Conservation (phyloP, 2,888 invertebrate species). For the Anthophora plumipes region DNA sequence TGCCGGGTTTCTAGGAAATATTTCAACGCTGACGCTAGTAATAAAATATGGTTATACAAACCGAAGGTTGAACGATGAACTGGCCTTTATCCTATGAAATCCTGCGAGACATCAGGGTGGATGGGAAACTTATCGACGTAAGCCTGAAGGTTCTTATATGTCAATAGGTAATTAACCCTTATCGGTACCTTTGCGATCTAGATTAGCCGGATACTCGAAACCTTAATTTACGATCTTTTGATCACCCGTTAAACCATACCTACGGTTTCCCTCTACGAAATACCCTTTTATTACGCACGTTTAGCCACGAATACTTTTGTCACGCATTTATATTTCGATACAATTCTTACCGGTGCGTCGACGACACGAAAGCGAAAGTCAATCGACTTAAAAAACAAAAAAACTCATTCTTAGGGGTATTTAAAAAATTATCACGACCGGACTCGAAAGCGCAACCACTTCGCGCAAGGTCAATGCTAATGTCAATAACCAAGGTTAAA, state of each 20-base stretch:
- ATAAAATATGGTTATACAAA: slow-evolving; percentile 16
- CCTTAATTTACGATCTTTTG: slow-evolving; percentile 1
- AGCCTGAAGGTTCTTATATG: slow-evolving; percentile 9
- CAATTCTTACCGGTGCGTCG: background rate
- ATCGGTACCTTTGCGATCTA: background rate
- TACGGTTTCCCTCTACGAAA: background rate
- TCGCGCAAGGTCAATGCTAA: slow-evolving; percentile 68
- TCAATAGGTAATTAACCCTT: slow-evolving; percentile 13
- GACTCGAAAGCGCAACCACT: slow-evolving; percentile 39
- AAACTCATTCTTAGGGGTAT: background rate
- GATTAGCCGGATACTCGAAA: background rate
- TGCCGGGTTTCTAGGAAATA: slow-evolving; percentile 36
- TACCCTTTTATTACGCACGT: background rate
- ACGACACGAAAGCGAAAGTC: background rate
- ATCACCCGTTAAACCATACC: background rate
- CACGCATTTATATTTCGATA: background rate
- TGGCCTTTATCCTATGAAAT: slow-evolving; percentile 36
- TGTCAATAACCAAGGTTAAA: slow-evolving; percentile 66
- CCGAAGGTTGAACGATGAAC: background rate
- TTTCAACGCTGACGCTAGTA: slow-evolving; percentile 12
- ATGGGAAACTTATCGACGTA: slow-evolving; percentile 24
- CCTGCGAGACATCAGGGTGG: slow-evolving; percentile 21
- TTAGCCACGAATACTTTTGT: background rate
- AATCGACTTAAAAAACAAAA: no score
- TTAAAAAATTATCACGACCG: background rate